Evolutionary conservation across 2,888 invertebrate species (phyloP).

Genomic region (Metacarcinus magister): DNA sequence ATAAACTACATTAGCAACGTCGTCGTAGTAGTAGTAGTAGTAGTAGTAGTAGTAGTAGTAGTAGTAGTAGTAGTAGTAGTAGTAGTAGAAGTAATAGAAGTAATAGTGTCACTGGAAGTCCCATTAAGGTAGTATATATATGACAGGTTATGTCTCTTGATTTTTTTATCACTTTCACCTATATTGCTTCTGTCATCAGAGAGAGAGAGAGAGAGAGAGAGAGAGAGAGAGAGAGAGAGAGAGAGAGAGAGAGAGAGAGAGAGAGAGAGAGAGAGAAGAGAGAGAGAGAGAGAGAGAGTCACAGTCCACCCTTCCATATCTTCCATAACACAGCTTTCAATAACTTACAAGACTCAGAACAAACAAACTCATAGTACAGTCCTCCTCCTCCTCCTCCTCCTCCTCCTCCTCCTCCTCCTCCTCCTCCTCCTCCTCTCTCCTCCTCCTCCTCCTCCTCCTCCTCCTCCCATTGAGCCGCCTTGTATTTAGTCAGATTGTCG

Average conservation of each 20-base stretch:
- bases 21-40: background rate
- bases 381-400: background rate
- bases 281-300: background rate
- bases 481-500: background rate
- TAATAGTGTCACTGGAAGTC: no score
- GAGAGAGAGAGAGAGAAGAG: background rate
- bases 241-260: conserved; percentile 26
- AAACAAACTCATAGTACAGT: background rate
- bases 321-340: background rate
- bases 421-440: background rate
- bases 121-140: no score
- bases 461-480: background rate
- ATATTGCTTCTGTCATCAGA: background rate
- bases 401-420: background rate
- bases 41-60: conserved; percentile 26
- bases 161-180: no score
- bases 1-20: background rate
- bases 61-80: conserved; percentile 42
- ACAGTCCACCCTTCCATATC: no score
- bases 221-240: conserved; percentile 26
- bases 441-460: background rate
- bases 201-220: conserved; percentile 26
- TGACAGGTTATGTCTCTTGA: no score
- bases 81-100: background rate
- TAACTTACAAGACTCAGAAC: background rate